phyloP scores from a whole-genome alignment of 1,140 invertebrate genomes.

The Formica selysi region DNA sequence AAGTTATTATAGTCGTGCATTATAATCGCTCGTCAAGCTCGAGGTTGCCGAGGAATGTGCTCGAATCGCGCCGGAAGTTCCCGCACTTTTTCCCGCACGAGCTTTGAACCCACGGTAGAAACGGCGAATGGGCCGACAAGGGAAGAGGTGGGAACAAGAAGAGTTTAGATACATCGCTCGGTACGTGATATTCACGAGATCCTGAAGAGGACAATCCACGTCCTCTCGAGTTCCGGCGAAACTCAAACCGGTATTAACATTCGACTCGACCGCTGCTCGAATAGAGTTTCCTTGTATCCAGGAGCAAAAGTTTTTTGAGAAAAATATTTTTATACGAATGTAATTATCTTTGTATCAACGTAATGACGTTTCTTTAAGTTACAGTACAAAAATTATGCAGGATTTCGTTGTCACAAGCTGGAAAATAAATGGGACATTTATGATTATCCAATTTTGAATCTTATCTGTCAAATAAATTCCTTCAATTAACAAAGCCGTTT shows the following conservation, averaged over 20 bases:
- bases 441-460: background rate
- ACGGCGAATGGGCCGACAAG: background rate
- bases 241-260: constrained; percentile 48
- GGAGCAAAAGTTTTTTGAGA: background rate
- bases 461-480: background rate
- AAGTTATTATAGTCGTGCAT: background rate
- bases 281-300: constrained; percentile 28
- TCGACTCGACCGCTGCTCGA: constrained; percentile 36
- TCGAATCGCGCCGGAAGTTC: constrained; percentile 80
- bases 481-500: background rate
- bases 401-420: too few species aligned
- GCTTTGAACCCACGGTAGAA: constrained; percentile 74
- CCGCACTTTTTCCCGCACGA: constrained; percentile 74
- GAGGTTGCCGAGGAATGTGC: constrained; percentile 61
- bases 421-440: too few species aligned
- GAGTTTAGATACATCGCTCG: constrained; percentile 38
- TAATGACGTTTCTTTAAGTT: background rate
- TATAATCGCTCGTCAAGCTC: background rate
- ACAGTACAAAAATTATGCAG: background rate
- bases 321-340: constrained; percentile 34
- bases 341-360: background rate
- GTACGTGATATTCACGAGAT: constrained; percentile 67
- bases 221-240: constrained; percentile 55
- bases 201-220: constrained; percentile 33
- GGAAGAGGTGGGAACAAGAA: background rate